phyloP scores from a whole-genome alignment of 1,140 invertebrate species.

The Drosophila subobscura region DNA sequence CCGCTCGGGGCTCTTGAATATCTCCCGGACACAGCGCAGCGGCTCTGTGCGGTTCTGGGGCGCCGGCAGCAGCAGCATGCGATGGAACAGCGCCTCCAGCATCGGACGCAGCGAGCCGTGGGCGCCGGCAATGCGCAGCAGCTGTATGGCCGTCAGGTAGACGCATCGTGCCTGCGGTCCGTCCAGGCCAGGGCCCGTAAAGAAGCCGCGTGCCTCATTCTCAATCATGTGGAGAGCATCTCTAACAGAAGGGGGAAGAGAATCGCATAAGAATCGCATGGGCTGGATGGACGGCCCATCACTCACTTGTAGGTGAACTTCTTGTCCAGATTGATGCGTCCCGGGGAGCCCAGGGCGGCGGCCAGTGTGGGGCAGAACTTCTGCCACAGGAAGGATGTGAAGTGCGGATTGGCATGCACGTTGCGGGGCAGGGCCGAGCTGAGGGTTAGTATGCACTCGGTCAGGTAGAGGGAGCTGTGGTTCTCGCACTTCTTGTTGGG shows the following conservation, averaged over 20 bases:
- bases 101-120: conserved; percentile 93
- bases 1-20: conserved; percentile 88
- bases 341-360: conserved; percentile 92
- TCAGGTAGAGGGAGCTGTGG: conserved; percentile 88
- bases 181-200: conserved; percentile 79
- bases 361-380: conserved; percentile 95
- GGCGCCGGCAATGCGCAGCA: conserved; percentile 93
- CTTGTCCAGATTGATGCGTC: conserved; percentile 83
- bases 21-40: conserved; percentile 90
- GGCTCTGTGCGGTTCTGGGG: conserved; percentile 93
- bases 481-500: conserved; percentile 86
- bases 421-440: conserved; percentile 92
- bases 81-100: conserved; percentile 95
- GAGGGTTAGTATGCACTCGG: conserved; percentile 94
- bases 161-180: conserved; percentile 82
- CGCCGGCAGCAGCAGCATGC: conserved; percentile 94
- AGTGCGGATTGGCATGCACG: conserved; percentile 91
- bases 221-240: conserved; percentile 83
- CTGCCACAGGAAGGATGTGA: conserved; percentile 95
- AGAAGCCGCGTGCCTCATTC: conserved; percentile 82
- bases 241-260: conserved; percentile 26
- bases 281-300: not conserved
- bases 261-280: not conserved
- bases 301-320: conserved; percentile 83
- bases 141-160: conserved; percentile 88